Evolutionary conservation across 2,797 vertebrate species (phyloP), one percentile per base, ranked within the genome.

Genomic region (Huso huso): DNA sequence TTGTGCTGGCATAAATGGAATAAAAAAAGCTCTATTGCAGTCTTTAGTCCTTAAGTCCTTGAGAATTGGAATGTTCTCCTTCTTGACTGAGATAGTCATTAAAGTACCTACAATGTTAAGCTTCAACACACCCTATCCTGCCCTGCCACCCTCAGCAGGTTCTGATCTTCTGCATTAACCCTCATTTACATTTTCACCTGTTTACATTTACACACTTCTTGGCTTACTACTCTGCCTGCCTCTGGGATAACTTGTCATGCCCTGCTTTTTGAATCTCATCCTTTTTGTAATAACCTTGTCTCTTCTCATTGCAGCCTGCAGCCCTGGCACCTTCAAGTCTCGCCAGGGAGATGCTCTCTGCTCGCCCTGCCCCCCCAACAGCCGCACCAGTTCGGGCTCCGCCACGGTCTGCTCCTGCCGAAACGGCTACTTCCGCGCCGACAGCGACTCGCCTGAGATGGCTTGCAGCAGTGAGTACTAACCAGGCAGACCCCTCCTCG

Each of bases 271-370:
- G 4, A n/a, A 58, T 63, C 48, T 58, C 12, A 68, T 11, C 69
- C 49, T 65, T 49, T n/a, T 37, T 37, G 23, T 37, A 37, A 37
- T 37, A 37, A 37, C 48, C 37, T 64, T 63, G 6, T 73, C 64
- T 69, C 51, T 69, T 4, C 37, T 3, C 48, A 37, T 37, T 37
- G 0, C 78, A 99, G 96, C 96, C 0, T 99, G 96, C 66, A 88
- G 85, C 64, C 88, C 92, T 0, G 95, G 94, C 69, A 94, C 88
- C 67, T 99, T 96, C 80, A 99, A 99, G 78, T 95, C 96, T 75
- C 88, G 94, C 78, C 96, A 98, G 74, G 96, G 11, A 2, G 93
- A 96, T 51, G 83, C 88, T 6, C 86, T 90, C 66, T 98, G 96
- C 60, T 75, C 88, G 11, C 93, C 5, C 93, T 99, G 96, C 65